phyloP scores from a whole-genome alignment of 2,888 invertebrate species.

The Noctua pronuba region DNA sequence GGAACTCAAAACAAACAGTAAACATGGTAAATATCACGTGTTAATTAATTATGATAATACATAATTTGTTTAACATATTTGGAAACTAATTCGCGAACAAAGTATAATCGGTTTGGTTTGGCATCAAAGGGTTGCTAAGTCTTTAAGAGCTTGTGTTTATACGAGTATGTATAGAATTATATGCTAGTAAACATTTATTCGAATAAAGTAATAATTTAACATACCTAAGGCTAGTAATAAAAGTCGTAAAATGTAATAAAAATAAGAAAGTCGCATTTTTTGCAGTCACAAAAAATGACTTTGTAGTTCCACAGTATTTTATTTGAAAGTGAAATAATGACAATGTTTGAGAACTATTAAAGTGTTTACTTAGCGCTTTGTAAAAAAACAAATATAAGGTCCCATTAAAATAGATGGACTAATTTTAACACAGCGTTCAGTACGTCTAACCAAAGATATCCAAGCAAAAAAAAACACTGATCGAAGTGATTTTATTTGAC shows the following conservation, averaged over 20 bases:
- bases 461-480: too few species aligned
- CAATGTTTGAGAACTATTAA: conserved; percentile 30
- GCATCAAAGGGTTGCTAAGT: conserved; percentile 12
- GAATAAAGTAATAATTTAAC: not conserved
- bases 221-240: conserved; percentile 1
- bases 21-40: too few species aligned
- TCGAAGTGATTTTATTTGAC: too few species aligned
- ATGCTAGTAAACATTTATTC: not conserved
- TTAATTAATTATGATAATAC: too few species aligned
- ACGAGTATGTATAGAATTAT: not conserved
- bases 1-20: too few species aligned
- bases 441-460: too few species aligned
- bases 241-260: conserved; percentile 11
- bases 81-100: not conserved
- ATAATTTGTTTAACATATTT: not conserved
- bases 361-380: conserved; percentile 32
- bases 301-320: conserved; percentile 24
- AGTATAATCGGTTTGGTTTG: not conserved
- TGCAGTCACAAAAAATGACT: conserved; percentile 25
- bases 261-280: conserved; percentile 24
- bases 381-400: conserved; percentile 26
- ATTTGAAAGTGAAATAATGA: conserved; percentile 26
- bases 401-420: too few species aligned
- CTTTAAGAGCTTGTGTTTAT: not conserved
- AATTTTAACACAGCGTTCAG: too few species aligned